phyloP scores from a whole-genome alignment of 2,113 vertebrate genomes.

The Isurus oxyrinchus region DNA sequence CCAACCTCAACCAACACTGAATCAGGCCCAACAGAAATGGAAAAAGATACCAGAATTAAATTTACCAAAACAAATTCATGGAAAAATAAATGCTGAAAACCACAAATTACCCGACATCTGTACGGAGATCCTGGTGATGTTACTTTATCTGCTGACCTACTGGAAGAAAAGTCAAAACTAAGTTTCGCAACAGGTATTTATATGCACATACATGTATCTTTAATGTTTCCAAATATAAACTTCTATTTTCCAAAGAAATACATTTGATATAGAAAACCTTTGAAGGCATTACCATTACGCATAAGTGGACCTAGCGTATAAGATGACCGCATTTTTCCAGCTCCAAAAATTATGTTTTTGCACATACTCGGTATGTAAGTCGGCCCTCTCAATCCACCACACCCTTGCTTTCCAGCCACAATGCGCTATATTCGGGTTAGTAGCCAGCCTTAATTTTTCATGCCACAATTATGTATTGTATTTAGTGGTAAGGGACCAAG shows the following conservation, averaged over 20 bases:
- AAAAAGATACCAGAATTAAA: not conserved
- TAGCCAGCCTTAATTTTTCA: not conserved
- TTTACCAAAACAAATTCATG: not conserved
- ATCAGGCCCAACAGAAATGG: not conserved
- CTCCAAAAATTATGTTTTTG: not conserved
- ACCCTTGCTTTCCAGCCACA: not conserved
- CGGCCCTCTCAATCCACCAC: no score
- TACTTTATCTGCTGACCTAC: constrained; percentile 76
- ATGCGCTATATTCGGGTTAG: not conserved
- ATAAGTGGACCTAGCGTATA: no score
- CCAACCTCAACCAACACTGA: not conserved
- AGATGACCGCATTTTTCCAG: not conserved
- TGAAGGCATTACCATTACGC: not conserved
- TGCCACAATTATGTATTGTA: no score
- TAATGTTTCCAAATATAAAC: not conserved
- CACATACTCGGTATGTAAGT: not conserved
- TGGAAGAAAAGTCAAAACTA: constrained; percentile 48
- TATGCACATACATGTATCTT: not conserved
- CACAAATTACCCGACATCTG: constrained; percentile 71
- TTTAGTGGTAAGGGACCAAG: not conserved
- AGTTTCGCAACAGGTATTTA: not conserved
- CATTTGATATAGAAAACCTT: not conserved
- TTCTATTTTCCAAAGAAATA: not conserved
- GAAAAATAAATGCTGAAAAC: not conserved
- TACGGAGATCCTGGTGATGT: constrained; percentile 68